Evolutionary conservation across 2,113 vertebrate genomes (phyloP).

Genomic region (Onychostruthus taczanowskii): DNA sequence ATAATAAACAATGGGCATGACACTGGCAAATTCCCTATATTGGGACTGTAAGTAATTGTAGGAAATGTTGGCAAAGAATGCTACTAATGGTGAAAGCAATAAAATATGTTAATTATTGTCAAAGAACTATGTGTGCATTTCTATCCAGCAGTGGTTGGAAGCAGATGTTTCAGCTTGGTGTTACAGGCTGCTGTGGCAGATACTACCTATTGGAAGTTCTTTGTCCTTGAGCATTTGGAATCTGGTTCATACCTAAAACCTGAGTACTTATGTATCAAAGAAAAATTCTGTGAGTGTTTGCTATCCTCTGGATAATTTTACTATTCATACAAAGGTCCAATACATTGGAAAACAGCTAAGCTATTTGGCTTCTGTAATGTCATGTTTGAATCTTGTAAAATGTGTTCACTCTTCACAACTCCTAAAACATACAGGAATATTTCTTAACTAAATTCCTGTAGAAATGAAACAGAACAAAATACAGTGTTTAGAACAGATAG

Average conservation of each 20-base stretch:
- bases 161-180: neutral
- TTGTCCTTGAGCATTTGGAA: neutral
- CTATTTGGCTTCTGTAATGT: neutral
- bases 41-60: neutral
- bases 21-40: neutral
- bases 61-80: neutral
- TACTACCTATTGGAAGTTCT: neutral
- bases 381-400: constrained; percentile 10
- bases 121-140: neutral
- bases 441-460: neutral
- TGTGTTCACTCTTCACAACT: neutral
- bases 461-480: neutral
- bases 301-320: neutral
- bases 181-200: neutral
- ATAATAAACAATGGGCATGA: neutral
- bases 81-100: neutral
- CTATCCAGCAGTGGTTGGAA: neutral
- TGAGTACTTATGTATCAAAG: neutral
- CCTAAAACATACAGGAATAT: neutral
- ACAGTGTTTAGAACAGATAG: neutral
- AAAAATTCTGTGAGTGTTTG: neutral
- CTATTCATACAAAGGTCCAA: neutral
- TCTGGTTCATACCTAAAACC: neutral
- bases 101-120: neutral
- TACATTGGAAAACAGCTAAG: neutral